Evolutionary conservation across 2,888 invertebrate species (phyloP), one percentile per base, ranked within the genome.

Genomic region (Diarsia brunnea): DNA sequence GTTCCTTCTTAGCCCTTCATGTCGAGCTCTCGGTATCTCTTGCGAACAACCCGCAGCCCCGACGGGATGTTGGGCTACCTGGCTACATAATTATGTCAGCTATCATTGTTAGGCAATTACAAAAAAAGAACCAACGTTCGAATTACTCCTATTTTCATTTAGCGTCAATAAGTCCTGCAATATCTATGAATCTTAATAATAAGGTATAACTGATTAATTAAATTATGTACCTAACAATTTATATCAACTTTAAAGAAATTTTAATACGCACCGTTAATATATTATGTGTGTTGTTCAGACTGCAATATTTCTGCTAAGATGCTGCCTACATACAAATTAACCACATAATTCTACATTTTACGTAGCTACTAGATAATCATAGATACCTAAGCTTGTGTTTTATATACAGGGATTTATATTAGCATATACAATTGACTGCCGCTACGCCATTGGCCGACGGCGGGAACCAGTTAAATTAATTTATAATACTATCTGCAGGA

Each of bases 351-450:
- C 21, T 65, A 4, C 64, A 4, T 49, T n/a, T 21, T 1, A 47
- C 12, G 16, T 31, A 27, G 27, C 21, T 43, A 38, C 27, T 47
- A 19, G 51, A 61, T 24, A 31, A 12, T 24, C 61, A 0, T 60
- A 12, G 21, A 19, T 69, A 43, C 14, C n/a, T 43, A 38, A 27
- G 19, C 51, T 61, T 47, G 71, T 63, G 38, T 61, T 45, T 53
- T 51, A 31, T 60, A 61, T 69, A 79, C 61, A 69, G 31, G 60
- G 69, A 61, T 76, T 69, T 61, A 68, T 24, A 75, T 75, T 72
- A 73, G 53, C 81, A 80, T 80, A 78, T 80, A 78, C 66, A 67
- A 80, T 73, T 81, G 21, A 73, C 24, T 66, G 31, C 16, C 45
- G 1, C 53, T 61, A 14, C 53, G 65, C 27, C 53, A 67, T 78